Conservation (phyloP, 2,797 vertebrate genomes). For the Micropoecilia bifurca region DNA sequence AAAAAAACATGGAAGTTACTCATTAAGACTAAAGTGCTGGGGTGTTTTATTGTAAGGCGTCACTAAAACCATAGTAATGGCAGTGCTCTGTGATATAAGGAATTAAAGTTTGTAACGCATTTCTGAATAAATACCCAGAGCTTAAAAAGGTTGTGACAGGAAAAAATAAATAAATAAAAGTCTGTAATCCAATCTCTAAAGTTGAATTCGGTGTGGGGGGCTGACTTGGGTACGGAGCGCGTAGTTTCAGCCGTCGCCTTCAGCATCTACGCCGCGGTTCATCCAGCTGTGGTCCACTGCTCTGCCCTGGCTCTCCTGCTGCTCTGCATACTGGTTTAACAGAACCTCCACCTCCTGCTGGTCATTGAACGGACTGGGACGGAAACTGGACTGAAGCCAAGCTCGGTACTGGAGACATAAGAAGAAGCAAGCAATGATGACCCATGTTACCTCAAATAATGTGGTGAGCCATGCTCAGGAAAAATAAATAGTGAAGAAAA, state of each 20-base stretch:
- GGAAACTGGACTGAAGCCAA: slow-evolving; percentile 83
- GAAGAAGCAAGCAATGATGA: slow-evolving; percentile 7
- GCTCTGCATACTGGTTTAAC: slow-evolving; percentile 77
- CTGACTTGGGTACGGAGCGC: slow-evolving; percentile 47
- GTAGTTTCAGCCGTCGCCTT: slow-evolving; percentile 73
- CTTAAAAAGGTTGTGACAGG: slow-evolving; percentile 6
- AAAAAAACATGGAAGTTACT: slow-evolving; percentile 30
- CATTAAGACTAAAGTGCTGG: slow-evolving; percentile 64
- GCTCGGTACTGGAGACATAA: slow-evolving; percentile 80
- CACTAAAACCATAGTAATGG: slow-evolving; percentile 44
- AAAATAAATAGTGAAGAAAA: not conserved
- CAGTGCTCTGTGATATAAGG: slow-evolving; percentile 36
- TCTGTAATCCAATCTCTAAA: slow-evolving; percentile 11
- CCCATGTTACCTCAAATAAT: not conserved
- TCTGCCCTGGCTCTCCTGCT: slow-evolving; percentile 73
- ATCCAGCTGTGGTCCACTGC: slow-evolving; percentile 73
- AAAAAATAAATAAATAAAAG: slow-evolving; percentile 1
- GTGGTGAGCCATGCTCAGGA: not conserved
- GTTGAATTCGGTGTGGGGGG: slow-evolving; percentile 3
- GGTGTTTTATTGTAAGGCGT: slow-evolving; percentile 68
- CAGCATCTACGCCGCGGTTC: slow-evolving; percentile 36
- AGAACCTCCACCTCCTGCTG: slow-evolving; percentile 83
- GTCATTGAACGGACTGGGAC: slow-evolving; percentile 83
- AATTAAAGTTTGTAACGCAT: slow-evolving; percentile 29
- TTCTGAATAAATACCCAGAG: slow-evolving; percentile 51